Base-by-base conservation (phyloP, 2,797 vertebrate species). In the Phylloscopus collybita region DNA sequence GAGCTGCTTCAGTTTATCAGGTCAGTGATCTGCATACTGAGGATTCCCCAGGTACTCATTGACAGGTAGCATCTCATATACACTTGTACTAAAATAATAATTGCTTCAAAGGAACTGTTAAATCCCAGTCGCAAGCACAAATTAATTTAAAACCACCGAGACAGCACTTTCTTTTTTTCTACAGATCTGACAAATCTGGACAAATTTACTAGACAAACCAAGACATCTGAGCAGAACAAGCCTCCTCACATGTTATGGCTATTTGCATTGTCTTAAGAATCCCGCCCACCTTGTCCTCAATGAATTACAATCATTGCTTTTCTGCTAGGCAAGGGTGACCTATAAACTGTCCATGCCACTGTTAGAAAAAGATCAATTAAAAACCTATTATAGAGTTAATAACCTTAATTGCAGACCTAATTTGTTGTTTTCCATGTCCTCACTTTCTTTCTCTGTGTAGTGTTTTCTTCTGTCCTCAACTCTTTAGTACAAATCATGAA, bases 61-160 rank as follows among this genome's bases (percentile, higher is more conserved):
- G 96, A 95, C 93, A 97, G 87, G 94, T 96, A 96, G 96, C 87
- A 79, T 95, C 94, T 96, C 95, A 92, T 13, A 90, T 32, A 90
- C 91, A 88, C 86, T 94, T 93, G 95, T 80, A 95, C 70, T 84
- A 95, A 96, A 94, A 96, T 88, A 96, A 91, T 96, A 96, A 97
- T 88, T 96, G 94, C 96, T 95, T 90, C 95, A 95, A 95, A 95
- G 95, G 95, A 97, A 93, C 94, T 92, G 94, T 74, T 96, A 95
- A 95, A 93, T 96, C 94, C 92, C 95, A 90, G 79, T 65, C 23
- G 83, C 54, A 36, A 87, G 60, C 91, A 85, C 75, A 87, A 97
- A 96, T 97, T 95, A 96, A 97, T 97, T 97, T 91, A 75, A 95
- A 95, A 92, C 91, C 79, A 95, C 59, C 3, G 85, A 95, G 93